These are phyloP conservation scores for Oconnorella tubifera DNA, from an alignment of 2,888 invertebrate species.

Conservation along the genomic window DNA sequence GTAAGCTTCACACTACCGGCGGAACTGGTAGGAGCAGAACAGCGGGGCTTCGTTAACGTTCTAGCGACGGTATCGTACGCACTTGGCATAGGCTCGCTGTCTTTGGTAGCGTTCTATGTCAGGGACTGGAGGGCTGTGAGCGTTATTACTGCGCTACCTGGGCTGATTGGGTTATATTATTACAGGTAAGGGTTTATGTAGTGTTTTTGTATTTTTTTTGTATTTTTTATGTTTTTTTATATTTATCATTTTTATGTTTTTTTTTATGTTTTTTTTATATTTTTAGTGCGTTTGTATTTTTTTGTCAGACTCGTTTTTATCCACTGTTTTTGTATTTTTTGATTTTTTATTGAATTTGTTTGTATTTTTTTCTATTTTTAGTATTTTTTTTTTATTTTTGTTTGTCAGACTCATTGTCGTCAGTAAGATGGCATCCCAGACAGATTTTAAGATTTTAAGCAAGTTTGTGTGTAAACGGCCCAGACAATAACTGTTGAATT, in stretches of 20 bases:
- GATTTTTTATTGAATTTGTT: no score
- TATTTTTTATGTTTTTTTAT: background rate
- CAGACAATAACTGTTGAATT: no score
- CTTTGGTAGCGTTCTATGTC: conserved; percentile 39
- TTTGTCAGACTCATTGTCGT: no score
- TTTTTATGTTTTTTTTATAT: conserved; percentile 1
- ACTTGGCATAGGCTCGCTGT: conserved; percentile 36
- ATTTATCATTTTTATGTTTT: background rate
- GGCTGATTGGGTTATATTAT: conserved; percentile 57
- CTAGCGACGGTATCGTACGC: conserved; percentile 31
- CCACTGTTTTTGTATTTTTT: no score
- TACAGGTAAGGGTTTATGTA: conserved; percentile 58
- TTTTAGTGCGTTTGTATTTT: background rate
- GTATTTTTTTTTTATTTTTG: no score
- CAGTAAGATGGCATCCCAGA: no score
- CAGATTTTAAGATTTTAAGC: no score
- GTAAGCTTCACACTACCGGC: conserved; percentile 29
- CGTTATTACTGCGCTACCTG: conserved; percentile 36
- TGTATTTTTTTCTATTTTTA: no score
- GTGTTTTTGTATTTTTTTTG: background rate
- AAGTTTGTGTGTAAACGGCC: no score
- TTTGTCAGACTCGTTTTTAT: background rate
- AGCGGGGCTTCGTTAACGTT: conserved; percentile 31
- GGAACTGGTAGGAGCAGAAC: conserved; percentile 32
- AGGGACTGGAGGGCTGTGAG: conserved; percentile 41